These are phyloP conservation scores for Sebastes matsubarae DNA, from an alignment of 2,797 vertebrate genomes.

Conservation along the genomic window DNA sequence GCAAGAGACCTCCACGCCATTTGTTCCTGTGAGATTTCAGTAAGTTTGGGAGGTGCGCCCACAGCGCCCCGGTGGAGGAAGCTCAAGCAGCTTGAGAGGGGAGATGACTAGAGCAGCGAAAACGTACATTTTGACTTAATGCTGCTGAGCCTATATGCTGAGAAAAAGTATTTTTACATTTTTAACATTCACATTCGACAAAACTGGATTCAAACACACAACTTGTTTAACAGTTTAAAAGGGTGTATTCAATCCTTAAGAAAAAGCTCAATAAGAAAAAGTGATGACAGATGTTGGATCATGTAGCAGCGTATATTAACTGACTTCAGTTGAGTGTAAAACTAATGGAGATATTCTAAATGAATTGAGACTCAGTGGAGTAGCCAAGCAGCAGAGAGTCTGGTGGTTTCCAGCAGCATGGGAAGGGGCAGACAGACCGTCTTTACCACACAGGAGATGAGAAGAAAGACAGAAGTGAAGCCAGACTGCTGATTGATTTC, in stretches of 20 bases:
- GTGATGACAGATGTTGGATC: conserved; percentile 3
- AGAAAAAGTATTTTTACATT: background rate
- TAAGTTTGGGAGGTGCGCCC: no score
- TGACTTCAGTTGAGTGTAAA: background rate
- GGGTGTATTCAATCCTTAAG: background rate
- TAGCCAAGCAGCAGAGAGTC: conserved; percentile 4
- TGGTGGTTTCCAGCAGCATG: conserved; percentile 30
- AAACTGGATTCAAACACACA: background rate
- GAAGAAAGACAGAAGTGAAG: conserved; percentile 61
- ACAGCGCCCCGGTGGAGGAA: no score
- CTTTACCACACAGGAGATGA: conserved; percentile 62
- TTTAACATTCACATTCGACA: background rate
- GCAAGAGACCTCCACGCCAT: no score
- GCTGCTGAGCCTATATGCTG: no score
- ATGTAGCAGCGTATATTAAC: conserved; percentile 7
- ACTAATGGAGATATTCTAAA: conserved; percentile 2
- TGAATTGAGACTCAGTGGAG: background rate
- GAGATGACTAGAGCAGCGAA: no score
- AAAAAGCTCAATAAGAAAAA: background rate
- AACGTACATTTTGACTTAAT: no score
- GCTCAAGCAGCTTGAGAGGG: no score
- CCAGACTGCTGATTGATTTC: conserved; percentile 66
- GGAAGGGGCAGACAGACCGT: conserved; percentile 37
- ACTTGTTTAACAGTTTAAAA: background rate
- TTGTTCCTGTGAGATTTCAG: no score